phyloP scores from a whole-genome alignment of 2,888 invertebrate species.

The Acanthoscelides obtectus region DNA sequence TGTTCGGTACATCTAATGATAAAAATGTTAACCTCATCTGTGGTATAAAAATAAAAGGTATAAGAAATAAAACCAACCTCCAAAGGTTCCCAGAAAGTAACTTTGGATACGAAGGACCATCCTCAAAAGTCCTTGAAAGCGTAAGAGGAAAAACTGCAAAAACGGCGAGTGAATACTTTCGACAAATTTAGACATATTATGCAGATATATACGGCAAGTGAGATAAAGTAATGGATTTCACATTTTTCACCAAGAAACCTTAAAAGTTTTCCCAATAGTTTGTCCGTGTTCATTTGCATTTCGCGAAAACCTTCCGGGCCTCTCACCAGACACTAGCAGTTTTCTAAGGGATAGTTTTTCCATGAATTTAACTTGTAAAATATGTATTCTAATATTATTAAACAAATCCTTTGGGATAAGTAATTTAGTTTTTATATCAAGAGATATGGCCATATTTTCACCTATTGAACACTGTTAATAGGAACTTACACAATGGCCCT shows the following conservation, averaged over 20 bases:
- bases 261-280: not conserved
- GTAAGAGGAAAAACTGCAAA: not conserved
- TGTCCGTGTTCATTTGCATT: not conserved
- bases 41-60: too few species aligned
- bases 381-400: too few species aligned
- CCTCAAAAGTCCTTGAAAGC: not conserved
- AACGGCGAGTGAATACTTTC: not conserved
- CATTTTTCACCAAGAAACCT: not conserved
- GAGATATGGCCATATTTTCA: too few species aligned
- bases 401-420: too few species aligned
- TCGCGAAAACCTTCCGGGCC: not conserved
- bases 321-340: too few species aligned
- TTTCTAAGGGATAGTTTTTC: too few species aligned
- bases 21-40: too few species aligned
- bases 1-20: too few species aligned
- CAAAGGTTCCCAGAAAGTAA: not conserved
- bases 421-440: too few species aligned
- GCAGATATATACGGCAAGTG: not conserved
- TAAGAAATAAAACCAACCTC: not conserved
- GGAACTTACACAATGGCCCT: too few species aligned
- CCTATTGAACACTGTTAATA: too few species aligned
- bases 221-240: not conserved
- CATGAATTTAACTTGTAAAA: too few species aligned
- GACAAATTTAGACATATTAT: not conserved
- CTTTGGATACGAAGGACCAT: not conserved